Conservation (phyloP, 1,140 invertebrate genomes). For the Ylistrum balloti region DNA sequence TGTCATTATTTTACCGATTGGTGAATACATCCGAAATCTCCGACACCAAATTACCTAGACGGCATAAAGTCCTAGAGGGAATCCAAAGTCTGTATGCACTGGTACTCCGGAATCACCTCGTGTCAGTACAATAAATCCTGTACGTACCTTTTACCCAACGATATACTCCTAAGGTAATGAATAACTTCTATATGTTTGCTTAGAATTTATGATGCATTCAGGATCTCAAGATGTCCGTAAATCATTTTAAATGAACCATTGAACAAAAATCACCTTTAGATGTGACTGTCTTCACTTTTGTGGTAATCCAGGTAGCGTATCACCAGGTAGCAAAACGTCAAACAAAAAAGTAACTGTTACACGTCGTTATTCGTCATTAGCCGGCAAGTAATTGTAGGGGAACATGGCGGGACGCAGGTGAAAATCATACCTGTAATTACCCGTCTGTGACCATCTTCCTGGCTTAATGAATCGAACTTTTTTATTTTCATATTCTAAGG, state of each 20-base stretch:
- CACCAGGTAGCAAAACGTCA: background rate
- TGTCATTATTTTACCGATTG: slow-evolving; percentile 26
- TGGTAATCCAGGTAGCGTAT: background rate
- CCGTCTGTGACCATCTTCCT: slow-evolving; percentile 6
- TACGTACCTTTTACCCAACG: background rate
- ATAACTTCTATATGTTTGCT: background rate
- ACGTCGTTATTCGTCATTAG: background rate
- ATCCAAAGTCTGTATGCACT: slow-evolving; percentile 25
- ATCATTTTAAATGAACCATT: slow-evolving; percentile 6
- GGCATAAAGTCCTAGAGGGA: slow-evolving; percentile 30
- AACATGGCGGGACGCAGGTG: background rate
- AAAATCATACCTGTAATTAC: slow-evolving; percentile 8
- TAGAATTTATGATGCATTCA: slow-evolving; percentile 15
- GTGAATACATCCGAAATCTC: slow-evolving; percentile 30
- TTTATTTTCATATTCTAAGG: background rate
- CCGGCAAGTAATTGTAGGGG: slow-evolving; percentile 7
- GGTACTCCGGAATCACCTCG: background rate
- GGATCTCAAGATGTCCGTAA: background rate
- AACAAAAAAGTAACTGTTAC: background rate
- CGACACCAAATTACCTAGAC: slow-evolving; percentile 30
- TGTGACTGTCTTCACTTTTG: slow-evolving; percentile 7
- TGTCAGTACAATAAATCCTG: background rate
- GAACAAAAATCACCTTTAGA: background rate
- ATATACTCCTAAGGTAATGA: background rate
- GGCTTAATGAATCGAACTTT: background rate